Evolutionary conservation across 2,888 invertebrate species (phyloP).

Genomic region (Ectobius pallidus): DNA sequence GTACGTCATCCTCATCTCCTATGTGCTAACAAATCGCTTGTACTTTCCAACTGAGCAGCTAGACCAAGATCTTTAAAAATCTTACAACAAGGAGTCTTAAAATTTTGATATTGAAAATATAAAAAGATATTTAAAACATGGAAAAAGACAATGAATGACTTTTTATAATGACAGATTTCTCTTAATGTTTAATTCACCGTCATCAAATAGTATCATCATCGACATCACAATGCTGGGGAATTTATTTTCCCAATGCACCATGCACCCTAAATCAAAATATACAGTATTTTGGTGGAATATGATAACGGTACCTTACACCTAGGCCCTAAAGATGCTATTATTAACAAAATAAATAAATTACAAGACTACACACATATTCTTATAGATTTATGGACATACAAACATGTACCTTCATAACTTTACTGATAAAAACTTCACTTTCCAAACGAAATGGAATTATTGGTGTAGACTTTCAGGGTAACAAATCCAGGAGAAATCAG

Average conservation of each 20-base stretch:
- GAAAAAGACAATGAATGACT: conserved; percentile 8
- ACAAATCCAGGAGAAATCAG: conserved; percentile 22
- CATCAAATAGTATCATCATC: background rate
- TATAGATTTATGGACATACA: conserved; percentile 30
- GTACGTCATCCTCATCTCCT: background rate
- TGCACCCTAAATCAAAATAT: conserved; percentile 41
- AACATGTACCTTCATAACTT: conserved; percentile 17
- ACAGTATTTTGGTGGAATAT: conserved; percentile 41
- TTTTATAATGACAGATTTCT: conserved; percentile 12
- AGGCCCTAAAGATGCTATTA: conserved; percentile 41
- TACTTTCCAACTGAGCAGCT: background rate
- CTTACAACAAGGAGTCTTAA: conserved; percentile 7
- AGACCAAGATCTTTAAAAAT: background rate
- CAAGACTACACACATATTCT: conserved; percentile 35
- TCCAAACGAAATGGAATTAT: conserved; percentile 26
- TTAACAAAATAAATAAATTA: conserved; percentile 44
- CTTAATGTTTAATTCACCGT: conserved; percentile 11
- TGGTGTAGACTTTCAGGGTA: conserved; percentile 12
- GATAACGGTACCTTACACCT: conserved; percentile 42
- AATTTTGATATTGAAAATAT: conserved; percentile 8
- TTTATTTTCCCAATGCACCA: conserved; percentile 31
- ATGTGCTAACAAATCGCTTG: background rate
- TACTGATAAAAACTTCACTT: conserved; percentile 15
- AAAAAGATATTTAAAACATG: conserved; percentile 5
- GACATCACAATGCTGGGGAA: conserved; percentile 15